Percentiles rank a stretch among this genome's conserved stretches.
phyloP scores from a whole-genome alignment of 2,888 invertebrate species.

The Drosophila cracens region DNA sequence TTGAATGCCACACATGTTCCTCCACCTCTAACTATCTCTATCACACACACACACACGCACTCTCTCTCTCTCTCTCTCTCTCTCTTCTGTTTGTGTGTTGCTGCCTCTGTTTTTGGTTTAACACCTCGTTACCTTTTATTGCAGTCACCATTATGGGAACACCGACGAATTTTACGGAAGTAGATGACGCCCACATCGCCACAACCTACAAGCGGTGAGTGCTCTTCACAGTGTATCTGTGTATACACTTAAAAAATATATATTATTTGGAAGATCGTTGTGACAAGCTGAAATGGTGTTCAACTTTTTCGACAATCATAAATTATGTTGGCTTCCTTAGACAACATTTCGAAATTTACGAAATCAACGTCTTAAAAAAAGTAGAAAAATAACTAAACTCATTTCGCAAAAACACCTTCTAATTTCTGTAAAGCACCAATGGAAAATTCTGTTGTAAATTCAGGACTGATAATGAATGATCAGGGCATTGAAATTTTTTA shows the following conservation, averaged over 20 bases:
- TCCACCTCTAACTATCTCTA: neutral
- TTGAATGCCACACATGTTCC: slow-evolving; percentile 19
- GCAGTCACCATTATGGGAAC: slow-evolving; percentile 84
- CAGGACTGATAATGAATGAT: no score
- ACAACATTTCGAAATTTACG: neutral
- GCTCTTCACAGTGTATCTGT: neutral
- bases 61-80: neutral
- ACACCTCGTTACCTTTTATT: slow-evolving; percentile 40
- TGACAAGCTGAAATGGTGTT: neutral
- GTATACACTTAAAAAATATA: neutral
- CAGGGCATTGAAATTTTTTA: no score
- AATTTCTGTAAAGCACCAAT: neutral
- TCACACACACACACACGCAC: neutral
- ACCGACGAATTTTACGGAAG: slow-evolving; percentile 79
- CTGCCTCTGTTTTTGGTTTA: slow-evolving; percentile 12
- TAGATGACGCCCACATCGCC: slow-evolving; percentile 81
- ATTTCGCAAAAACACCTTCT: neutral
- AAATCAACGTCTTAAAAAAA: neutral
- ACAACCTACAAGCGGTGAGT: slow-evolving; percentile 80
- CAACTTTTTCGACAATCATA: neutral
- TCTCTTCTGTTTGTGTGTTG: neutral
- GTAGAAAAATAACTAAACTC: neutral
- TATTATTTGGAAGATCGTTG: neutral
- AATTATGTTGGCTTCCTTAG: neutral
- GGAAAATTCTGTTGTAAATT: neutral